These are phyloP conservation scores for Noctuana brunneofusca DNA, from an alignment of 2,888 invertebrate genomes.

Conservation along the genomic window DNA sequence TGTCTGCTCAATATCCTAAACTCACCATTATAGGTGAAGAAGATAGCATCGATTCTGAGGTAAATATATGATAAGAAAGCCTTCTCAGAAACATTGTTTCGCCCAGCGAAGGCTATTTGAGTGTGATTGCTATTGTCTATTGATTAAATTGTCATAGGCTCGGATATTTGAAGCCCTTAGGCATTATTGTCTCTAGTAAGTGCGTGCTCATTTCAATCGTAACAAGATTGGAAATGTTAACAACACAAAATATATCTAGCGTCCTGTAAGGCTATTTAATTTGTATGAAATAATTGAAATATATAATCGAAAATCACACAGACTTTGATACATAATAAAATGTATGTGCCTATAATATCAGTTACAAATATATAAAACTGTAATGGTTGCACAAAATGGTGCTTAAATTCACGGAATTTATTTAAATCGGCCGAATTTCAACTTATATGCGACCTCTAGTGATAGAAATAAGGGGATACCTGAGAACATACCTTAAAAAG, in stretches of 20 bases:
- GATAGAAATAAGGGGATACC: neutral
- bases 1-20: slow-evolving; percentile 91
- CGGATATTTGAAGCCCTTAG: slow-evolving; percentile 29
- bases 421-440: no score
- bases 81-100: slow-evolving; percentile 67
- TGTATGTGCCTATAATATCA: no score
- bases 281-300: neutral
- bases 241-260: neutral
- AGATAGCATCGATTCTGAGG: slow-evolving; percentile 85
- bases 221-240: neutral
- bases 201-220: neutral
- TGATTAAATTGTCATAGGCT: slow-evolving; percentile 54
- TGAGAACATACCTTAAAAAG: neutral
- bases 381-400: no score
- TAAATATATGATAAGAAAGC: slow-evolving; percentile 58
- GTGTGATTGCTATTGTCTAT: slow-evolving; percentile 63
- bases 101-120: slow-evolving; percentile 62
- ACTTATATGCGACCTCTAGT: no score
- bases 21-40: slow-evolving; percentile 96
- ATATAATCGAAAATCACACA: no score
- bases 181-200: slow-evolving; percentile 17
- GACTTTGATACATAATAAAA: no score
- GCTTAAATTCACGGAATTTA: no score
- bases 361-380: no score
- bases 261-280: neutral